A percentile compares a stretch with the other conserved stretches of the same genome.
Evolutionary conservation across 2,113 vertebrate genomes (phyloP).

Genomic region (Eolophus roseicapilla): DNA sequence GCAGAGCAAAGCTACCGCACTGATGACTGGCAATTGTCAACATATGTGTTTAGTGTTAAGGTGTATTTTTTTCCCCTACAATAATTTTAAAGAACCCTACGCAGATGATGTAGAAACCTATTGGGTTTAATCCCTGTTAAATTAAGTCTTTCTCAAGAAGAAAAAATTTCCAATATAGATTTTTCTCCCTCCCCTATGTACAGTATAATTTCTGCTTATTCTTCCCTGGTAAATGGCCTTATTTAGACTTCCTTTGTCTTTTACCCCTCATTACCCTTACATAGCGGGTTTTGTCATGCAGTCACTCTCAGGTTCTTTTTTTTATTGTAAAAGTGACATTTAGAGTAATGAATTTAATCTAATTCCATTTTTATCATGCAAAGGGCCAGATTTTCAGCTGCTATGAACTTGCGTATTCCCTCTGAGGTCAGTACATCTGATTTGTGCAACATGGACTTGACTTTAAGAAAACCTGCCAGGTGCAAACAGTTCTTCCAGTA

Average conservation of each 20-base stretch:
- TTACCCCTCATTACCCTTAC: not conserved
- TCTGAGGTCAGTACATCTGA: not conserved
- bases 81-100: not conserved
- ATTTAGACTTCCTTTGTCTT: conserved; percentile 36
- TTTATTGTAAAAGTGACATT: conserved; percentile 38
- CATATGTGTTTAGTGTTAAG: not conserved
- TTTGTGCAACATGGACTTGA: not conserved
- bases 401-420: not conserved
- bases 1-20: not conserved
- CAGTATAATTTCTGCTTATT: not conserved
- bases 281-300: conserved; percentile 28
- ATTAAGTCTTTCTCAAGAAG: not conserved
- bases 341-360: conserved; percentile 31
- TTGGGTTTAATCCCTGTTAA: not conserved
- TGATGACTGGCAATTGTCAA: not conserved
- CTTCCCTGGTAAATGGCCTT: not conserved
- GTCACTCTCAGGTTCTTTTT: not conserved
- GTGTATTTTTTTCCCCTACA: not conserved
- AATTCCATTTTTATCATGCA: not conserved
- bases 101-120: not conserved
- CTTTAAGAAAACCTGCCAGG: not conserved
- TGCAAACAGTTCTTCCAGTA: not conserved
- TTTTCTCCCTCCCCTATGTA: not conserved
- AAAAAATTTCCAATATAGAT: not conserved
- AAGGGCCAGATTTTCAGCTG: not conserved